These are phyloP conservation scores for Metaphire vulgaris DNA, from an alignment of 1,140 invertebrate species.

Conservation along the genomic window DNA sequence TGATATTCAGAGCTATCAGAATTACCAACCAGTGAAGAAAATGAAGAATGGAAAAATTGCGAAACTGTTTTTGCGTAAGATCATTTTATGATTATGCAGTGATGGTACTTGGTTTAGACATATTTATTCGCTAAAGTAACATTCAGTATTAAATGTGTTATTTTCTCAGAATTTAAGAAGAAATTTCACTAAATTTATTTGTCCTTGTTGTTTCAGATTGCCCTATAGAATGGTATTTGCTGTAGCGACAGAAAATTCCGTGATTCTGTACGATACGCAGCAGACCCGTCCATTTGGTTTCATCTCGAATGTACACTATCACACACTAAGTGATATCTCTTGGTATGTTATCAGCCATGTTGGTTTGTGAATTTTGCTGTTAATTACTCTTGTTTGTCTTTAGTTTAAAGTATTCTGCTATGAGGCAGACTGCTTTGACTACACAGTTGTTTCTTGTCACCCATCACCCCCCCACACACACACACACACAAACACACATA, in stretches of 20 bases:
- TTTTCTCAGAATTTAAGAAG: too few relatives aligned
- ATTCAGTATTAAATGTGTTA: too few relatives aligned
- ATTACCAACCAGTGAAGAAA: slow-evolving; percentile 33
- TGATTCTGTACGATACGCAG: slow-evolving; percentile 86
- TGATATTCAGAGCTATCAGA: slow-evolving; percentile 9
- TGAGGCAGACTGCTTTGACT: too few relatives aligned
- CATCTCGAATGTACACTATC: slow-evolving; percentile 87
- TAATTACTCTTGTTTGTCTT: too few relatives aligned
- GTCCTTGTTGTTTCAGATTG: slow-evolving; percentile 54
- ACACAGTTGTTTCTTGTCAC: too few relatives aligned
- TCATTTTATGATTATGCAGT: slow-evolving; percentile 6
- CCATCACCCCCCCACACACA: too few relatives aligned
- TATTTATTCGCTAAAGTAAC: too few relatives aligned
- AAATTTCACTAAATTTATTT: too few relatives aligned
- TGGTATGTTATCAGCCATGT: slow-evolving; percentile 60
- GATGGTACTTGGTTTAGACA: too few relatives aligned
- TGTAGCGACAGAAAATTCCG: slow-evolving; percentile 75
- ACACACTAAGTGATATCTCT: slow-evolving; percentile 78
- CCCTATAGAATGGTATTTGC: slow-evolving; percentile 84
- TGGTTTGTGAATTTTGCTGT: too few relatives aligned
- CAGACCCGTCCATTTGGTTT: slow-evolving; percentile 74
- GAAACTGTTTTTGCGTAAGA: slow-evolving; percentile 46
- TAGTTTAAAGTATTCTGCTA: too few relatives aligned
- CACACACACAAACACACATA: too few relatives aligned
- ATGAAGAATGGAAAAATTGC: slow-evolving; percentile 47